Base-by-base conservation (phyloP, 1,140 invertebrate species). In the Psix sp. region DNA sequence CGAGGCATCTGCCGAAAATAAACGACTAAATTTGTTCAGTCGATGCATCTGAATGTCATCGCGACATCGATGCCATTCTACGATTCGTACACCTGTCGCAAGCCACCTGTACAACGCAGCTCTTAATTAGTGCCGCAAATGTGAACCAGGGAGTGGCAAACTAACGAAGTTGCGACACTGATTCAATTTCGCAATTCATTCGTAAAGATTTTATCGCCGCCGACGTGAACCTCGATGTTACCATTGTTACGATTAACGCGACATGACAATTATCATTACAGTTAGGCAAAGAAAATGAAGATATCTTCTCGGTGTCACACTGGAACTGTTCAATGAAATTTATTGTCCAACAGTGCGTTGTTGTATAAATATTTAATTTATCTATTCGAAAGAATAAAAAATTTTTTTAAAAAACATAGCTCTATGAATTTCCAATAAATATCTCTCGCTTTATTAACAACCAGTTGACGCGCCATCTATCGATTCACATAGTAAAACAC, bases 41-140 rank as follows among this genome's bases (percentile, higher is more conserved):
- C n/a, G 3, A 67, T 52, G 54, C 56, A 60, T 49, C 40, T 56
- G 42, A 60, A 70, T 60, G 60, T 70, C 66, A 60, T 70, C 45
- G 48, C 62, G 29, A 17, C 10, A 15, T 2, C 31, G 26, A 36
- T 56, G 59, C 26, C 49, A 46, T 68, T 68, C 63, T 46, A 40
- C 31, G 38, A 68, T 65, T 74, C 51, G 59, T 63, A 59, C 59
- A 63, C 63, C 65, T 70, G 72, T 74, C 36, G 39, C 39, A 57
- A 68, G 51, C 51, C 49, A 65, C 68, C 57, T 57, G 33, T 51
- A 68, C 57, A 42, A 74, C 51, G 63, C 40, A 35, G 45, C 46
- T 66, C 65, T 70, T 75, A 75, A 70, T 75, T 70, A 75, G 72
- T 66, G 65, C 65, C 70, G 13, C 29, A 39, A 60, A 45, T 62